Evolutionary conservation across 1,140 invertebrate species (phyloP), one percentile per base, ranked within the genome.

Genomic region (Mamestra configurata): DNA sequence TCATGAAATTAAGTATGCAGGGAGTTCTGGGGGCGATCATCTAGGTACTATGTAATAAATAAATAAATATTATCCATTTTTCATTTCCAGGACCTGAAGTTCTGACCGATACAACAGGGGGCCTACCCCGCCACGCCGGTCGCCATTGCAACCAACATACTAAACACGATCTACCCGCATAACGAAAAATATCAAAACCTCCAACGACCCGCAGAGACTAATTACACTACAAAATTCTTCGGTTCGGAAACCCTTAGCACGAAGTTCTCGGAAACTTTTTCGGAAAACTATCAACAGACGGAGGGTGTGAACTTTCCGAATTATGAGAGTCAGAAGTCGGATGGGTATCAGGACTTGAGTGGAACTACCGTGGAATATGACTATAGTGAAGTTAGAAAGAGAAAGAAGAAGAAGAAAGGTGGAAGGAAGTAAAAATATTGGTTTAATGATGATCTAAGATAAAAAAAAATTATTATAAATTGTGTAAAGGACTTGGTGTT

Each of bases 91-190:
- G 96, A 96, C 82, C 86, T 96, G 86, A 96, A 96, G 86, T 96
- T 96, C 95, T 96, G 95, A 96, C 96, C 95, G 83, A 86, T 88
- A 73, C 90, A 90, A 20, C 92, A 91, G 86, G 86, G 86, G 85
- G 87, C 88, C 81, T 91, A 91, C 77, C 79, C 92, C 61, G 86
- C 90, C 86, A 85, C 90, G 40, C 92, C 93, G 7, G 91, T 93
- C 55, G 79, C 91, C 24, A 88, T 95, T 55, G 94, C 94, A 31
- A 87, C 92, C n/a, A 95, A 95, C 86, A 93, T 95, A 1, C 53
- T 95, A 6, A 92, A 90, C 82, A 90, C 90, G 0, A 89, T 95
- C 40, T 95, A 94, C 88, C 89, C 93, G 0, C 86, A 88, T n/a
- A 87, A 79, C 40, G 92, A 94, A 1, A 92, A 90, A 51, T 94